Conservation (phyloP, 1,140 invertebrate genomes). For the Megathymus violae region DNA sequence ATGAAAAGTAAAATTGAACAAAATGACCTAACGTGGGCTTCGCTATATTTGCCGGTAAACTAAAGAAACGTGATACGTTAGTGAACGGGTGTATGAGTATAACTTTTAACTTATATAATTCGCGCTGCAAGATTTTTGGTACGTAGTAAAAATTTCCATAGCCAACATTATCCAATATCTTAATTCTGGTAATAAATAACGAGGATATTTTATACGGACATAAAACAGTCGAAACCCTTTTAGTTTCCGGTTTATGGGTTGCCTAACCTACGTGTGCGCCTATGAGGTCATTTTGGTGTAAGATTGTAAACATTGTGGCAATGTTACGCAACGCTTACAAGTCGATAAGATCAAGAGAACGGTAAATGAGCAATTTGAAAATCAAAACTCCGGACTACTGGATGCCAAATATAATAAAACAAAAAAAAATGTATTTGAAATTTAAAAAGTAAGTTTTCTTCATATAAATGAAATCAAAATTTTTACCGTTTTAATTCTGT, state of each 20-base stretch:
- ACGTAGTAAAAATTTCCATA: not conserved
- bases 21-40: slow-evolving; percentile 8
- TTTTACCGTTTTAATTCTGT: too few species aligned
- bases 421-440: too few species aligned
- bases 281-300: not conserved
- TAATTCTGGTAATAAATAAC: slow-evolving; percentile 1
- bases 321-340: not conserved
- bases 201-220: slow-evolving; percentile 1
- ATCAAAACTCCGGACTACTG: too few species aligned
- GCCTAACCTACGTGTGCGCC: not conserved
- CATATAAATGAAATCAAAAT: too few species aligned
- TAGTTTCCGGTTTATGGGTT: not conserved
- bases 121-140: not conserved
- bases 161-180: not conserved
- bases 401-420: too few species aligned
- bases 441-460: too few species aligned
- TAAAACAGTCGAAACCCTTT: slow-evolving; percentile 5
- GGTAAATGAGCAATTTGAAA: too few species aligned
- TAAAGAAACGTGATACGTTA: slow-evolving; percentile 18
- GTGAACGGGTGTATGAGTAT: not conserved
- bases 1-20: not conserved
- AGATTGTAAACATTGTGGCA: not conserved
- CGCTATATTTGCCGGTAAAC: not conserved
- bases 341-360: not conserved
- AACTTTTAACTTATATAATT: not conserved